phyloP scores from a whole-genome alignment of 2,113 vertebrate genomes.

The Aegithalos caudatus region DNA sequence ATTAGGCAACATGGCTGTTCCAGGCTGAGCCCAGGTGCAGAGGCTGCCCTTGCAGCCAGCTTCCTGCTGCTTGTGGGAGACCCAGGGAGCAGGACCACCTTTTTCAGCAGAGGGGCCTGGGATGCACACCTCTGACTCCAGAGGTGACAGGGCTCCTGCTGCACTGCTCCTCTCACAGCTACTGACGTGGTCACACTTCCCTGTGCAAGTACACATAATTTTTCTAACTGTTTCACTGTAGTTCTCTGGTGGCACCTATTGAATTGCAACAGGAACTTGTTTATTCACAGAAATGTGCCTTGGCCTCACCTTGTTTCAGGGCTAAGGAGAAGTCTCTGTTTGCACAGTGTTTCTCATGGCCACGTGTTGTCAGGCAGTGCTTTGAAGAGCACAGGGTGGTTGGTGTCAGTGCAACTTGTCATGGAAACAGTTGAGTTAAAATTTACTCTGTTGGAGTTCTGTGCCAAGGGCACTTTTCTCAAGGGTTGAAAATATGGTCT shows the following conservation, averaged over 20 bases:
- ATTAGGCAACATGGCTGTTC: accelerated
- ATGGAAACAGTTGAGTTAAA: neutral
- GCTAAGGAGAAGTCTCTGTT: neutral
- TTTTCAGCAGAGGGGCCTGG: neutral
- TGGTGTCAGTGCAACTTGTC: neutral
- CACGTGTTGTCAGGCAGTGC: accelerated
- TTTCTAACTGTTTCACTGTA: accelerated
- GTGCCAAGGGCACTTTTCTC: neutral
- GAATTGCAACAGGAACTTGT: neutral
- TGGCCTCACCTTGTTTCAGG: neutral
- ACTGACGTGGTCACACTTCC: accelerated
- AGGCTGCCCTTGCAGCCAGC: accelerated
- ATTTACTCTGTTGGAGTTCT: neutral
- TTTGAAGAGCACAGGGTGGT: neutral
- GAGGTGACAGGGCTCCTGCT: neutral
- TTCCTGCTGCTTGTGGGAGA: neutral
- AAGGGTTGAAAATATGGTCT: neutral
- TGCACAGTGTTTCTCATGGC: accelerated
- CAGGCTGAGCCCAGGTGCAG: neutral
- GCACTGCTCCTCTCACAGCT: accelerated
- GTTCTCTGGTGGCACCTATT: neutral
- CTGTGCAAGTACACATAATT: accelerated
- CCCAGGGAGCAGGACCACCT: accelerated
- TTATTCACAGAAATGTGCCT: neutral
- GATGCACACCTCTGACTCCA: accelerated